Base-by-base conservation (phyloP, 2,797 vertebrate species). In the Tamandua tetradactyla region DNA sequence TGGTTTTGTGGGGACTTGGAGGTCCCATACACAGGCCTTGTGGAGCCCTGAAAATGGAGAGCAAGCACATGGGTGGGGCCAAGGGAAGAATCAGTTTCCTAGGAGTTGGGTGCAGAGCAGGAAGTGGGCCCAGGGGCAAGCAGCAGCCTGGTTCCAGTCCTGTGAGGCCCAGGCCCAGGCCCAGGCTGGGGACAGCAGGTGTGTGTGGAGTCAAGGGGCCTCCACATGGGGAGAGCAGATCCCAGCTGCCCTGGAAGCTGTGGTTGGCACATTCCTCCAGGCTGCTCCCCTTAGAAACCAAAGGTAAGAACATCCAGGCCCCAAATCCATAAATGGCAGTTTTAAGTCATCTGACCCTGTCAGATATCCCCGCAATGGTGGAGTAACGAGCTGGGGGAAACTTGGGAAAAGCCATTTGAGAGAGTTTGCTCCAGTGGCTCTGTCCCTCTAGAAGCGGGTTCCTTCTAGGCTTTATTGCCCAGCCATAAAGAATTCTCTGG, bases 181-280 rank as follows among this genome's bases (percentile, higher is more conserved):
- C n/a, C 0, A 5, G 35, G 23, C 44, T 0, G 0, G 0, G 1
- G 2, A 7, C 20, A 7, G 2, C 27, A 7, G 40, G n/a, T 2
- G 35, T 1, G 0, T 13, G 23, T 32, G 66, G 11, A 7, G 79
- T 12, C 0, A 5, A 35, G 42, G 37, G 66, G 80, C 1, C 5
- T 3, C 57, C 35, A 11, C 18, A 0, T 1, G 57, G 57, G 62
- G 32, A 7, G 12, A 55, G 59, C 52, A 74, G 75, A 76, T 62
- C 32, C 37, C 3, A 17, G 22, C 69, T n/a, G 66, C 59, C 64
- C 40, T 14, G 61, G 57, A 62, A 22, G 7, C 49, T 25, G 23
- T 40, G 11, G 42, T 7, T 32, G 52, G 72, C 68, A 74, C 13
- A 5, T 68, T 64, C 35, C 68, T 76, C 78, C 10, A 30, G 37